Base-by-base conservation (phyloP, 2,888 invertebrate genomes). In the Hypena proboscidalis region DNA sequence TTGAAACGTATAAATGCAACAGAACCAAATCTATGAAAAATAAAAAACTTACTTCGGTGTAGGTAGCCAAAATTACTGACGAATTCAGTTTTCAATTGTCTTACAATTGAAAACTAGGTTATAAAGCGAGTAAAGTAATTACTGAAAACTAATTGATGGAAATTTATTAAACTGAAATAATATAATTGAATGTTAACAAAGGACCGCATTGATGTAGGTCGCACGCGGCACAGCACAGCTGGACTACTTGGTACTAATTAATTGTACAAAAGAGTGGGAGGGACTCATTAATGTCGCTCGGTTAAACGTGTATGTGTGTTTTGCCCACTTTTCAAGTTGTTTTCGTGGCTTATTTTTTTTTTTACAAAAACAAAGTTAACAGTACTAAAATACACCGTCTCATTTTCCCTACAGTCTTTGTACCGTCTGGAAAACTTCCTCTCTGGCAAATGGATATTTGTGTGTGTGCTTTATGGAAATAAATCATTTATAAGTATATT, bases 101-200 rank as follows among this genome's bases (percentile, higher is more conserved):
- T 10, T 35, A 42, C 19, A 43, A 48, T 54, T 38, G 13, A 32
- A 29, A 44, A 52, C 40, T 36, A 38, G 11, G 25, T 29, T 22
- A 23, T 40, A 9, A 32, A 26, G 14, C 27, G 26, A 43, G 27
- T 48, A 46, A 46, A 51, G 44, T 56, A 58, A 67, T 63, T 58
- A 66, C 42, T 53, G 25, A 26, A 43, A 61, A 67, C 53, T 64
- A 42, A 58, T 46, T 57, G 29, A 34, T 43, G 57, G 58, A 65
- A 69, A 74, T 73, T 69, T 70, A 75, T 72, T 70, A 69, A 69
- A 63, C 67, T 48, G 61, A 65, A 71, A 70, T 69, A 65, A 69
- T 62, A 70, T 69, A 65, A 69, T 62, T 68, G 45, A 53, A 58
- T 67, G 72, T 66, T 69, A 70, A 70, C 67, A 61, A 53, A 61